A percentile compares a stretch with the other conserved stretches of the same genome.
phyloP scores from a whole-genome alignment of 2,797 vertebrate species.

The Xyrichtys novacula region DNA sequence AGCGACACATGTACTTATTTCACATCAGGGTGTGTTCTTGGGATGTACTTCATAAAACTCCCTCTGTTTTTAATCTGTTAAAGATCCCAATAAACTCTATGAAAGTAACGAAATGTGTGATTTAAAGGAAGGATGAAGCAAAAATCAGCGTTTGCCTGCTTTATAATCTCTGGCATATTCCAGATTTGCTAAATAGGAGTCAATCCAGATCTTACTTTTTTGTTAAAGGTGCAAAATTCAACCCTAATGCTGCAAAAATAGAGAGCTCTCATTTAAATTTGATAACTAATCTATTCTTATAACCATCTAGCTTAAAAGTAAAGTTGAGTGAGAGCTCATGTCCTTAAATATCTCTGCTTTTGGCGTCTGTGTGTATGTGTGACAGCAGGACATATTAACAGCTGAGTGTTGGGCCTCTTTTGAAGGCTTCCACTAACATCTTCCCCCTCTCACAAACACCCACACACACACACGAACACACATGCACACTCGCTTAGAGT shows the following conservation, averaged over 20 bases:
- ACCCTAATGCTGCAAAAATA: not conserved
- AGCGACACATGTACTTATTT: not conserved
- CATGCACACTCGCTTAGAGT: conserved; percentile 9
- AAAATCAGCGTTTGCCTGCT: not conserved
- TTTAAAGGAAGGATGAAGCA: not conserved
- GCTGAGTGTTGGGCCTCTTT: conserved; percentile 49
- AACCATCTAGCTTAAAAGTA: not conserved
- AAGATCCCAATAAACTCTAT: not conserved
- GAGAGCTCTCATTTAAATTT: not conserved
- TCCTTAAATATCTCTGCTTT: conserved; percentile 14
- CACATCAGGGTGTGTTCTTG: not conserved
- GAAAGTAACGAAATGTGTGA: not conserved
- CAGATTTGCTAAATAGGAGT: not conserved
- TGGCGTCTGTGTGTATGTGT: conserved; percentile 3
- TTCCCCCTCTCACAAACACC: conserved; percentile 19
- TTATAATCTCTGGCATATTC: not conserved
- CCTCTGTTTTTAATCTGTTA: not conserved
- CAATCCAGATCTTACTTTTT: not conserved
- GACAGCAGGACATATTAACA: conserved; percentile 52
- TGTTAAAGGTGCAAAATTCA: not conserved
- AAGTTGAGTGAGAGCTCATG: conserved; percentile 10
- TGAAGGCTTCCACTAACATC: conserved; percentile 43
- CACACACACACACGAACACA: conserved; percentile 22
- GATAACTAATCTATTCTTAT: not conserved
- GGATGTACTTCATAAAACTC: not conserved